A percentile compares a stretch with the other conserved stretches of the same genome.
Evolutionary conservation across 2,888 invertebrate genomes (phyloP).

Genomic region (Eupeodes latifasciatus): DNA sequence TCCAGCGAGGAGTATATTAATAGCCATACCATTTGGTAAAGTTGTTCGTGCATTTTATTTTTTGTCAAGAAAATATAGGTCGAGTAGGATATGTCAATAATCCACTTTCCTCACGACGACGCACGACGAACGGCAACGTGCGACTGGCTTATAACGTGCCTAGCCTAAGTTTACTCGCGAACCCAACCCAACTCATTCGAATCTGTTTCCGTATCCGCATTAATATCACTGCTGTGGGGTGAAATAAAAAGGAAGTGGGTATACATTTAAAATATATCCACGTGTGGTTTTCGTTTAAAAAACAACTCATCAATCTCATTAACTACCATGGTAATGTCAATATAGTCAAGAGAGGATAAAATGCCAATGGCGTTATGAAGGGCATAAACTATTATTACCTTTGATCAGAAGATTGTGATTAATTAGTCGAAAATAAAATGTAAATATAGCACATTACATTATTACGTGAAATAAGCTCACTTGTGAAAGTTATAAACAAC

Average conservation of each 20-base stretch:
- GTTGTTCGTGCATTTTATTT: not conserved
- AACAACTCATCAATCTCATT: slow-evolving; percentile 12
- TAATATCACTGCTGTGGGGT: not conserved
- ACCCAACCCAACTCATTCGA: not conserved
- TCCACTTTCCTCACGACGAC: not conserved
- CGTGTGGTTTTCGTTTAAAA: not conserved
- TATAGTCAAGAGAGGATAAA: not conserved
- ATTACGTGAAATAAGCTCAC: not conserved
- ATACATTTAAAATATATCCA: slow-evolving; percentile 1
- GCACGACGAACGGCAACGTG: too few species aligned
- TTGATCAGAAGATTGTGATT: slow-evolving; percentile 13
- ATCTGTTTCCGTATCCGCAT: not conserved
- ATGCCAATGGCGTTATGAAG: slow-evolving; percentile 15
- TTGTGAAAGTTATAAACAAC: not conserved
- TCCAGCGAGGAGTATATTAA: slow-evolving; percentile 9
- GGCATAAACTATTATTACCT: slow-evolving; percentile 20
- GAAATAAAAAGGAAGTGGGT: not conserved
- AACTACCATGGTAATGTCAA: slow-evolving; percentile 22
- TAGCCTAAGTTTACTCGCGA: not conserved
- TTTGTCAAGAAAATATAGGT: slow-evolving; percentile 20
- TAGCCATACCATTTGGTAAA: slow-evolving; percentile 20
- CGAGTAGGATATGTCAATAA: slow-evolving; percentile 25
- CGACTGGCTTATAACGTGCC: not conserved
- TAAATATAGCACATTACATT: slow-evolving; percentile 12
- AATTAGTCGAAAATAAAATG: slow-evolving; percentile 6